These are phyloP conservation scores for Podocnemis expansa DNA, from an alignment of 2,113 vertebrate species.

Conservation along the genomic window DNA sequence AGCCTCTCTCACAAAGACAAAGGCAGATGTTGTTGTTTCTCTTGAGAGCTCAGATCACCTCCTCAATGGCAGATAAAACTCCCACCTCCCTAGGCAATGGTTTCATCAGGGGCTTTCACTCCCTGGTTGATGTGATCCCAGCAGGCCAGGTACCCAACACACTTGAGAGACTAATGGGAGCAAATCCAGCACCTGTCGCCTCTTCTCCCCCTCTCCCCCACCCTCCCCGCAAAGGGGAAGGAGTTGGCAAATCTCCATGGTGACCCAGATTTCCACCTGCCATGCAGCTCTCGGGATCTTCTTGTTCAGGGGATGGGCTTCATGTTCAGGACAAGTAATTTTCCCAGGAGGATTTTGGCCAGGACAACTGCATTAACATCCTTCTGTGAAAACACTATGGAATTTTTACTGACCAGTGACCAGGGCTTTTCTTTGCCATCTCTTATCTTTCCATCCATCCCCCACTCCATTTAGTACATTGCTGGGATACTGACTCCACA, in stretches of 20 bases:
- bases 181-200: background rate
- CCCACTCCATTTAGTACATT: background rate
- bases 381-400: background rate
- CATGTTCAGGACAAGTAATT: background rate
- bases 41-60: background rate
- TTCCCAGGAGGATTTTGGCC: background rate
- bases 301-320: accelerated
- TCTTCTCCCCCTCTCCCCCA: background rate
- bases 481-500: background rate
- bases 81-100: background rate
- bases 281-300: accelerated
- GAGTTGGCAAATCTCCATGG: background rate
- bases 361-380: background rate
- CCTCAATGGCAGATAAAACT: background rate
- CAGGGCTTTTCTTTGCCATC: background rate
- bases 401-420: background rate
- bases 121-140: background rate
- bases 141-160: background rate
- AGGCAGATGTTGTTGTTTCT: background rate
- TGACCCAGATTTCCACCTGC: accelerated
- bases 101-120: background rate
- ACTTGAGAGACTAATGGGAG: background rate
- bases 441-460: background rate
- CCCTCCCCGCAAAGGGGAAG: accelerated
- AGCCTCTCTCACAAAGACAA: accelerated